A percentile compares a stretch with the other conserved stretches of the same genome.
phyloP scores from a whole-genome alignment of 2,797 vertebrate genomes.

The Cottoperca gobio region DNA sequence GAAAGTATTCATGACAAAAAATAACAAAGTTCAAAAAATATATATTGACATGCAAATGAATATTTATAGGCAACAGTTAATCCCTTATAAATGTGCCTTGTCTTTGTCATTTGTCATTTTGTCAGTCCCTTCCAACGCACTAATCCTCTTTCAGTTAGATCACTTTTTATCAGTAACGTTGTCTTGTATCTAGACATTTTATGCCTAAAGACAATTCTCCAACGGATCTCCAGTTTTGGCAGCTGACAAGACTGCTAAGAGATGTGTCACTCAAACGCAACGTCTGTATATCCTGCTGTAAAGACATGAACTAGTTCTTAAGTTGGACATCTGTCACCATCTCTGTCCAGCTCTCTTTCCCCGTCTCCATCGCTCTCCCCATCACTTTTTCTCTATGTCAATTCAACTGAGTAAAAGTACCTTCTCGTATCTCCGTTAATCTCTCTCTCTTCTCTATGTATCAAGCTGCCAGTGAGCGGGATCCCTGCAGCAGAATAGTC shows the following conservation, averaged over 20 bases:
- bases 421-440: slow-evolving; percentile 20
- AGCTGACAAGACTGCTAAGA: slow-evolving; percentile 35
- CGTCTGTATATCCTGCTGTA: slow-evolving; percentile 26
- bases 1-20: no score
- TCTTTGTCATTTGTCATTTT: no score
- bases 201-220: slow-evolving; percentile 8
- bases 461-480: slow-evolving; percentile 25
- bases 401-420: slow-evolving; percentile 22
- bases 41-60: no score
- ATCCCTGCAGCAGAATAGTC: slow-evolving; percentile 14
- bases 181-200: slow-evolving; percentile 16
- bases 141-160: slow-evolving; percentile 3
- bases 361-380: slow-evolving; percentile 19
- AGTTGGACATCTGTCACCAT: slow-evolving; percentile 54
- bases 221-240: slow-evolving; percentile 20
- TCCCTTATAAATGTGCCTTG: neutral
- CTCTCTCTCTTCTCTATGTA: slow-evolving; percentile 7
- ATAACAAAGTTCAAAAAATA: no score
- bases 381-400: slow-evolving; percentile 34
- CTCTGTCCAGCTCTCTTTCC: slow-evolving; percentile 11
- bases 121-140: neutral
- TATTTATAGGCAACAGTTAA: neutral
- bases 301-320: slow-evolving; percentile 26
- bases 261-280: slow-evolving; percentile 52
- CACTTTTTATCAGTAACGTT: neutral